Evolutionary conservation across 2,797 vertebrate genomes (phyloP).

Genomic region (Steatocranus sp.): DNA sequence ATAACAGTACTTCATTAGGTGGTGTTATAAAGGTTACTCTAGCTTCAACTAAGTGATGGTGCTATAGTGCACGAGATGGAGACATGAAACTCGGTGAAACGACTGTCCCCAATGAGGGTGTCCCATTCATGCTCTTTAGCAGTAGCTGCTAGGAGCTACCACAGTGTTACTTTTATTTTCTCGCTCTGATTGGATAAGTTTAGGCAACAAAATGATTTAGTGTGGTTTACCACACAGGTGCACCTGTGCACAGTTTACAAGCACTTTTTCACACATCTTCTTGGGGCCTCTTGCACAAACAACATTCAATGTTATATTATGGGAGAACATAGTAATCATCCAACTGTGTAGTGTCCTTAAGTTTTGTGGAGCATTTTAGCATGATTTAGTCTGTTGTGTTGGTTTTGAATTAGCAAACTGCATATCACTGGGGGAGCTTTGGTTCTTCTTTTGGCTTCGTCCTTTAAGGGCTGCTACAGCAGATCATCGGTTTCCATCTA

Average conservation of each 20-base stretch:
- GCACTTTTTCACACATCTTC: not conserved
- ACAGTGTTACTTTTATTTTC: not conserved
- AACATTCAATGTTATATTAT: not conserved
- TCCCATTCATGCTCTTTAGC: not conserved
- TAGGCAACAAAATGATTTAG: not conserved
- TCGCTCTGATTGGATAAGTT: not conserved
- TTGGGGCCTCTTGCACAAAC: not conserved
- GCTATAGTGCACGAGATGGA: not conserved
- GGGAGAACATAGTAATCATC: too few relatives aligned
- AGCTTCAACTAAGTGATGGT: not conserved
- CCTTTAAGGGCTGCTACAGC: not conserved
- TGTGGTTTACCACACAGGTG: not conserved
- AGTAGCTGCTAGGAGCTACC: not conserved
- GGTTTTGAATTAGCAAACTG: not conserved
- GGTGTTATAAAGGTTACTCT: not conserved
- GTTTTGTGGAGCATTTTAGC: not conserved
- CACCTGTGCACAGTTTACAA: not conserved
- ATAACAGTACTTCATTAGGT: not conserved
- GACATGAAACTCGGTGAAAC: not conserved
- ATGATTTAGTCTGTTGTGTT: not conserved
- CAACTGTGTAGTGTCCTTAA: not conserved
- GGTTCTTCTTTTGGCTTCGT: not conserved
- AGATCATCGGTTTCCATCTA: not conserved
- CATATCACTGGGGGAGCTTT: not conserved
- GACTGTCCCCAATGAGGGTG: not conserved